Percentiles rank a stretch among this genome's conserved stretches.
These are phyloP conservation scores for Dioctria rufipes DNA, from an alignment of 2,888 invertebrate species.

Conservation along the genomic window DNA sequence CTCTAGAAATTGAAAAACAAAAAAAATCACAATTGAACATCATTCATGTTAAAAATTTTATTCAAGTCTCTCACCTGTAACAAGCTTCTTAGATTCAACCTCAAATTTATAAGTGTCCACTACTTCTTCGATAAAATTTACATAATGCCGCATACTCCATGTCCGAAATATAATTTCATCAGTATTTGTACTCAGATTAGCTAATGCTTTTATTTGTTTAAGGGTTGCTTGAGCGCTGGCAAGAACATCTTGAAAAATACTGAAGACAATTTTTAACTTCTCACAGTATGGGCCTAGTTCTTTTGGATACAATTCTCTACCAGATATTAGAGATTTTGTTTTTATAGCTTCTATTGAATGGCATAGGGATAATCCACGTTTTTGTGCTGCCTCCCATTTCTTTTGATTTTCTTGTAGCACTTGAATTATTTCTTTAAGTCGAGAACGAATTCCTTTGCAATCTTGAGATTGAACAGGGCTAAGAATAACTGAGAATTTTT, in stretches of 20 bases:
- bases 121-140: constrained; percentile 63
- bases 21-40: not conserved
- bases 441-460: not conserved
- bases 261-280: constrained; percentile 66
- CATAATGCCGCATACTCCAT: constrained; percentile 66
- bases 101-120: constrained; percentile 64
- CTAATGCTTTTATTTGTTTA: constrained; percentile 65
- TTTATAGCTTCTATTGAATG: constrained; percentile 67
- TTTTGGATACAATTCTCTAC: constrained; percentile 62
- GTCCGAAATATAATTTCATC: constrained; percentile 65
- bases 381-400: constrained; percentile 68
- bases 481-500: not conserved
- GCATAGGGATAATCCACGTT: constrained; percentile 66
- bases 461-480: constrained; percentile 5
- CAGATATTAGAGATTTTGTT: constrained; percentile 63
- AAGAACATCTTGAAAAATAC: constrained; percentile 66
- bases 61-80: constrained; percentile 64
- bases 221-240: constrained; percentile 62
- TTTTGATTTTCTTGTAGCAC: constrained; percentile 64
- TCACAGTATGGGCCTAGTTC: constrained; percentile 64
- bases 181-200: constrained; percentile 62
- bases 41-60: constrained; percentile 21
- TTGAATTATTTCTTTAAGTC: constrained; percentile 64
- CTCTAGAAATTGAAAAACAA: constrained; percentile 59
- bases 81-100: constrained; percentile 63